Conservation (phyloP, 2,888 invertebrate genomes). For the Acutogordius australiensis region DNA sequence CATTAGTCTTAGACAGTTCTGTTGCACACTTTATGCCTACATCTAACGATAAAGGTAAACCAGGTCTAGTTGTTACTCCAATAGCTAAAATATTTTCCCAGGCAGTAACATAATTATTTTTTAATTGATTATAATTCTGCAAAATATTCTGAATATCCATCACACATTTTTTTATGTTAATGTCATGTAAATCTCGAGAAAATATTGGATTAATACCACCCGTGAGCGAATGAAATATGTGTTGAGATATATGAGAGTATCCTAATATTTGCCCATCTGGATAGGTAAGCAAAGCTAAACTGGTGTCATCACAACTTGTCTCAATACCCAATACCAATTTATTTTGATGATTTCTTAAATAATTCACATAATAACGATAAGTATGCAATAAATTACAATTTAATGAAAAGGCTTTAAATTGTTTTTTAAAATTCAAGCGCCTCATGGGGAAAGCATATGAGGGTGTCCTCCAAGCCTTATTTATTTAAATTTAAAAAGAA, state of each 20-base stretch:
- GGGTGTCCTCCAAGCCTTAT: no score
- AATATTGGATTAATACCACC: conserved; percentile 67
- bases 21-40: conserved; percentile 39
- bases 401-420: no score
- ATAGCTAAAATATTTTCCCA: conserved; percentile 31
- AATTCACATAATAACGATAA: no score
- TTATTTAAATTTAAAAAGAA: no score
- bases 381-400: no score
- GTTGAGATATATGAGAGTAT: background rate
- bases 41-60: conserved; percentile 42
- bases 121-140: conserved; percentile 33
- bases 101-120: background rate
- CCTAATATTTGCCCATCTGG: background rate
- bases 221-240: conserved; percentile 14
- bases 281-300: conserved; percentile 34
- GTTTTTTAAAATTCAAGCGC: no score
- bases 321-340: conserved; percentile 46
- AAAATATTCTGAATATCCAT: conserved; percentile 14
- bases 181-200: conserved; percentile 47
- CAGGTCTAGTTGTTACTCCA: conserved; percentile 65
- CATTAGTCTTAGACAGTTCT: conserved; percentile 22
- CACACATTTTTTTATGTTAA: conserved; percentile 43
- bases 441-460: no score
- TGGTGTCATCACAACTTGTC: conserved; percentile 90
- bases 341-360: background rate